Base-by-base conservation (phyloP, 2,113 vertebrate genomes). In the Toxostoma redivivum region DNA sequence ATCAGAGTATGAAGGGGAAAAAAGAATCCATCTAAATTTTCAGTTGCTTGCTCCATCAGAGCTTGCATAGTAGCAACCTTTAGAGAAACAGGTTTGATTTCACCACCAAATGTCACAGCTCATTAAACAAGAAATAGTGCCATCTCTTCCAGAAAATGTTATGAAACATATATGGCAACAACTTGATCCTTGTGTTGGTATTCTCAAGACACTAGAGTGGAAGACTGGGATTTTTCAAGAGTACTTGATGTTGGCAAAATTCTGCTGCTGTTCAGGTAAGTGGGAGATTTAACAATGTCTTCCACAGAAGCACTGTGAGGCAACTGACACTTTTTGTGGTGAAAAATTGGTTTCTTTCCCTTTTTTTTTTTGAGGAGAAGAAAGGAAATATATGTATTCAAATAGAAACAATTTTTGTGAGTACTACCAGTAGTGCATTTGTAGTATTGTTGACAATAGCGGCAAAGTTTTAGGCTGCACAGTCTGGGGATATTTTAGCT, bases 391-490 rank as follows among this genome's bases (percentile, higher is more conserved):
- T 5, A 22, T 8, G 6, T 11, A 73, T 86, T 79, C 44, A 56
- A 70, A 54, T 19, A 61, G 2, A 51, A 77, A 38, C 5, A 58
- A 20, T 11, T 45, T n/a, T 51, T 56, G 12, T 35, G 24, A 44
- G 20, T 47, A 25, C 7, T 77, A 42, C 5, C 4, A 1, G 3
- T 47, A 57, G 16, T 67, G 31, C 16, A 12, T 31, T 37, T 54
- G 31, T 62, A 58, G 13, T 24, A 5, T 8, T 3, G 3, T 28
- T 65, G 37, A 53, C 30, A 62, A 31, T 13, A 69, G 33, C 4
- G 5, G 12, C 0, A 1, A 11, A 69, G 17, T 22, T 67, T 35
- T 50, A 42, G 53, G 12, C 3, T 37, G 11, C 8, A 14, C 7
- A 27, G 15, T 10, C 42, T 71, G 11, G 14, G 13, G 15, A 8